phyloP scores from a whole-genome alignment of 2,797 vertebrate genomes.

The Scomberomorus guttatus region DNA sequence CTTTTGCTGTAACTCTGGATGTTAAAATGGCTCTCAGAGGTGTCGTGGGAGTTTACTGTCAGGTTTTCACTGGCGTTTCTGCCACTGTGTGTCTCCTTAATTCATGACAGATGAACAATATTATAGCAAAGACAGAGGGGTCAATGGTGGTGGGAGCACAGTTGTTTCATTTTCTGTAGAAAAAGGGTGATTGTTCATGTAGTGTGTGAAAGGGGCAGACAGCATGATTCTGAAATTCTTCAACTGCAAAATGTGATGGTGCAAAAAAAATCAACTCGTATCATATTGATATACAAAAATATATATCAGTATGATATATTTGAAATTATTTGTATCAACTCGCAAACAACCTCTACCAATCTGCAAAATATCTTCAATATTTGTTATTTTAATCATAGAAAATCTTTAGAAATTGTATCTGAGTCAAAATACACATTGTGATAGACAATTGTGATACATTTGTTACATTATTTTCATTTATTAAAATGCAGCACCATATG shows the following conservation, averaged over 20 bases:
- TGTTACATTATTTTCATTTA: background rate
- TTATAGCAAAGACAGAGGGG: conserved; percentile 51
- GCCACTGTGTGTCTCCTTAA: conserved; percentile 55
- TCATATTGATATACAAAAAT: no score
- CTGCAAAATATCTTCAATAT: no score
- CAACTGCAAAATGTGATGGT: conserved; percentile 10
- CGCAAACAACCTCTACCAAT: background rate
- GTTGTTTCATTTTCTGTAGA: conserved; percentile 46
- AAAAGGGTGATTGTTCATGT: conserved; percentile 36
- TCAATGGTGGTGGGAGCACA: conserved; percentile 27
- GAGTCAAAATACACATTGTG: no score
- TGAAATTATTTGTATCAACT: background rate
- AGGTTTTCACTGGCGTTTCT: conserved; percentile 55
- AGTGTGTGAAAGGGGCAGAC: conserved; percentile 17
- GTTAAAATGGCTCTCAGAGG: conserved; percentile 62
- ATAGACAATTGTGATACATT: background rate
- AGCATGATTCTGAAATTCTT: conserved; percentile 20
- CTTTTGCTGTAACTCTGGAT: conserved; percentile 61
- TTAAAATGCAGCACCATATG: background rate
- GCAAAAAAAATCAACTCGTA: conserved; percentile 17
- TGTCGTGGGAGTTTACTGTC: conserved; percentile 60
- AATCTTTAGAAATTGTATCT: no score
- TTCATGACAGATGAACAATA: conserved; percentile 70
- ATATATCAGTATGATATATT: background rate
- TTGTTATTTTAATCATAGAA: no score